These are phyloP conservation scores for Pentalonia nigronervosa DNA, from an alignment of 1,140 invertebrate species.

Conservation along the genomic window DNA sequence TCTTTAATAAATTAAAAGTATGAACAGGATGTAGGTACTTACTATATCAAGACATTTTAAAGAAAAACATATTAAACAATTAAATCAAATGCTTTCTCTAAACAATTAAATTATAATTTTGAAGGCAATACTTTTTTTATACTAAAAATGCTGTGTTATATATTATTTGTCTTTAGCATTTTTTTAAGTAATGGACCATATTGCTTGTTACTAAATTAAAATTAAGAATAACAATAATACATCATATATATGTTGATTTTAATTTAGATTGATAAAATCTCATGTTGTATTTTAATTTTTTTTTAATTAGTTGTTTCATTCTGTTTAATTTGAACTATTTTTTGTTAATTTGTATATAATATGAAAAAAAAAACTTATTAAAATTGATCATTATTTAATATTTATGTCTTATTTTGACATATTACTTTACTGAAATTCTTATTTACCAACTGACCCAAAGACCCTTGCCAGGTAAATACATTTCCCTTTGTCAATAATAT, in stretches of 20 bases:
- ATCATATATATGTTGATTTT: not conserved
- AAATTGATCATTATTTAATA: not conserved
- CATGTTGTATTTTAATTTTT: not conserved
- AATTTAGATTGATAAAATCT: not conserved
- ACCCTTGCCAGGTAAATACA: not conserved
- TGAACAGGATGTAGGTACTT: too few species aligned
- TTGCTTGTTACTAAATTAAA: not conserved
- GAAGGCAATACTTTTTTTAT: not conserved
- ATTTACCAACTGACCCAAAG: constrained; percentile 9
- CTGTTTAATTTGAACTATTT: not conserved
- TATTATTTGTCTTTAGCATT: not conserved
- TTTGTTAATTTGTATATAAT: not conserved
- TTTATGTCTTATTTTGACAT: constrained; percentile 7
- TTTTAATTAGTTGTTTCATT: not conserved
- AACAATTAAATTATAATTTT: too few species aligned
- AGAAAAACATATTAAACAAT: too few species aligned
- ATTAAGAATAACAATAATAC: not conserved
- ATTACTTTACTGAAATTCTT: not conserved
- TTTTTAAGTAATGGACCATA: not conserved
- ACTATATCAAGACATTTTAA: too few species aligned
- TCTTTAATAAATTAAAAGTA: too few species aligned
- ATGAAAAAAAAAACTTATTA: not conserved
- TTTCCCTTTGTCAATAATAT: not conserved
- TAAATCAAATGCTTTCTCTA: too few species aligned
- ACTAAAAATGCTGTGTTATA: not conserved